Conservation (phyloP, 2,888 invertebrate genomes). For the Oscheius sp. region DNA sequence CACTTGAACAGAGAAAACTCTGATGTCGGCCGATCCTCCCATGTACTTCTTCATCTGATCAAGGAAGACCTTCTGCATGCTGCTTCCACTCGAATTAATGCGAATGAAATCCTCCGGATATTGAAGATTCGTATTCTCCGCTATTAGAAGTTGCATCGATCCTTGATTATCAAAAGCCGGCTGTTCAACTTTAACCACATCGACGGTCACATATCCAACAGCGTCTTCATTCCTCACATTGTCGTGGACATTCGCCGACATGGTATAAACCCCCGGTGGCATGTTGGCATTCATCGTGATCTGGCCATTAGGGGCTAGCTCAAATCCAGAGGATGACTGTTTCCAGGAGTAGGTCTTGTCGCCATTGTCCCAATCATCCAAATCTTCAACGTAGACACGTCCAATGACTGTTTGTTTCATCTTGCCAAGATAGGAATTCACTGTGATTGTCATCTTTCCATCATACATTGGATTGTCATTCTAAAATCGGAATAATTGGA, state of each 20-base stretch:
- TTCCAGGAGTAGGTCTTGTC: slow-evolving; percentile 94
- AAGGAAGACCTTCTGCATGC: slow-evolving; percentile 50
- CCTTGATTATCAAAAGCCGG: slow-evolving; percentile 86
- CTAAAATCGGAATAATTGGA: slow-evolving; percentile 46
- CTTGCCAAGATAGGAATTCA: slow-evolving; percentile 92
- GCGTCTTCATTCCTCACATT: slow-evolving; percentile 93
- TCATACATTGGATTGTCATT: slow-evolving; percentile 99
- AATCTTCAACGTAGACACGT: slow-evolving; percentile 92
- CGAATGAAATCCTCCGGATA: slow-evolving; percentile 56
- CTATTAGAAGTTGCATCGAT: slow-evolving; percentile 58
- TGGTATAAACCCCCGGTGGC: slow-evolving; percentile 82
- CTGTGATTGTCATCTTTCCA: slow-evolving; percentile 92
- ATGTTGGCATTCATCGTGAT: slow-evolving; percentile 93
- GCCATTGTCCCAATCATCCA: slow-evolving; percentile 97
- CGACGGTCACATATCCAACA: slow-evolving; percentile 93
- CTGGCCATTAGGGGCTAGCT: slow-evolving; percentile 79
- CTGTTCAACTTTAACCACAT: slow-evolving; percentile 90
- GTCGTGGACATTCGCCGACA: slow-evolving; percentile 66
- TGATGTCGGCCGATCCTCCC: slow-evolving; percentile 78
- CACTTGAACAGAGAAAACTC: slow-evolving; percentile 91
- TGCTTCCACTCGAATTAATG: slow-evolving; percentile 47
- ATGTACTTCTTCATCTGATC: slow-evolving; percentile 83
- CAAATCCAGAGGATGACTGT: slow-evolving; percentile 73
- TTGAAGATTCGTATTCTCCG: slow-evolving; percentile 51
- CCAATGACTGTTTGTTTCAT: slow-evolving; percentile 90